Conservation (phyloP, 2,797 vertebrate genomes). For the Adelosebastes latens region DNA sequence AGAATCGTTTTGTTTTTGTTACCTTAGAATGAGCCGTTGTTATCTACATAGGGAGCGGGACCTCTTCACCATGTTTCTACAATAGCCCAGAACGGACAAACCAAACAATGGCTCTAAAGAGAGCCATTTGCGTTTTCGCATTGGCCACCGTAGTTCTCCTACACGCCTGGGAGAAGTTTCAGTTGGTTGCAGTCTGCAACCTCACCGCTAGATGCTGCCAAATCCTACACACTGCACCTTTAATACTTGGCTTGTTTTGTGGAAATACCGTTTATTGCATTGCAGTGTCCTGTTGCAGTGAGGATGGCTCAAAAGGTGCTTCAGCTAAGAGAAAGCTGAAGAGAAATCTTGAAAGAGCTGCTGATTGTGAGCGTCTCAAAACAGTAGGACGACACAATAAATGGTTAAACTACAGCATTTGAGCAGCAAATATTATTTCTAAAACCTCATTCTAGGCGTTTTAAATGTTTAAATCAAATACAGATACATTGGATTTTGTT, state of each 20-base stretch:
- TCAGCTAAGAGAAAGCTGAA: neutral
- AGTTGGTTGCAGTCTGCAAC: too few species aligned
- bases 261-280: neutral
- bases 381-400: neutral
- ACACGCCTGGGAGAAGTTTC: too few species aligned
- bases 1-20: accelerated
- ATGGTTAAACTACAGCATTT: neutral
- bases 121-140: accelerated
- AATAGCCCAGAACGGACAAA: too few species aligned
- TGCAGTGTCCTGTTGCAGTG: neutral
- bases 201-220: too few species aligned
- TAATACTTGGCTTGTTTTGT: neutral
- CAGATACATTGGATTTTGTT: neutral
- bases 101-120: too few species aligned
- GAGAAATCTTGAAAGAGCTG: neutral
- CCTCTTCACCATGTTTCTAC: too few species aligned
- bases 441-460: neutral
- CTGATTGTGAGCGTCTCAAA: neutral
- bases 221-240: too few species aligned
- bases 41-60: too few species aligned
- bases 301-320: neutral
- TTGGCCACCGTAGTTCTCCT: too few species aligned
- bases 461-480: neutral
- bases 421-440: neutral
- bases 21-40: too few species aligned